These are phyloP conservation scores for Charina bottae DNA, from an alignment of 2,113 vertebrate genomes.

Conservation along the genomic window DNA sequence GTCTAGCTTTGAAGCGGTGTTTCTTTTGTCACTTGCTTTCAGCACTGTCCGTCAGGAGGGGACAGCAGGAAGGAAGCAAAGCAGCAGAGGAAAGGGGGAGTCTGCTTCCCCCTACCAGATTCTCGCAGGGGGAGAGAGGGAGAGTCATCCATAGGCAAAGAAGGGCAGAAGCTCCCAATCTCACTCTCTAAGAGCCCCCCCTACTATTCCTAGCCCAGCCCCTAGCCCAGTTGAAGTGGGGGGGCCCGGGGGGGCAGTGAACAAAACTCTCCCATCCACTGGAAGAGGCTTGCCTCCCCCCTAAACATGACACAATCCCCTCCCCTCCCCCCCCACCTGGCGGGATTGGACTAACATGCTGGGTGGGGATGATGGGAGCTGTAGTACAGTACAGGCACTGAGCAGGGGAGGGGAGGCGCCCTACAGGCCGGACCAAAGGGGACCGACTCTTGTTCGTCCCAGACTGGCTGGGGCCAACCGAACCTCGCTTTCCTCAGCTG, in stretches of 20 bases:
- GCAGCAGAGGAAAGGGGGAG: background rate
- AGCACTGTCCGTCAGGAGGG: background rate
- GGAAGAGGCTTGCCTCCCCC: background rate
- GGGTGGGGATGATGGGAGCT: background rate
- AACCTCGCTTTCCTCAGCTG: background rate
- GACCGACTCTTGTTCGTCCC: background rate
- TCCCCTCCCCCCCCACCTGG: background rate
- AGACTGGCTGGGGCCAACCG: background rate
- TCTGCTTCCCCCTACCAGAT: background rate
- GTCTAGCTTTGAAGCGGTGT: background rate
- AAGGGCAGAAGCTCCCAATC: background rate
- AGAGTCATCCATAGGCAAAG: background rate
- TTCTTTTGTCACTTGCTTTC: background rate
- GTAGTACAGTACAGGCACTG: background rate
- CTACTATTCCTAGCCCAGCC: background rate
- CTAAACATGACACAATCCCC: background rate
- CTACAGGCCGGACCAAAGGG: background rate
- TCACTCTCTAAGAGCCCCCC: background rate
- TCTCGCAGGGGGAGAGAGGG: background rate
- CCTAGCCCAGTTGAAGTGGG: background rate
- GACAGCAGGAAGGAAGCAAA: background rate
- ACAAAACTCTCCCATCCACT: too few species aligned
- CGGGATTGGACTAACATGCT: background rate
- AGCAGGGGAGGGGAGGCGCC: background rate
- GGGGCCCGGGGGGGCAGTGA: too few species aligned